phyloP scores from a whole-genome alignment of 2,113 vertebrate genomes.

The Danio rerio region DNA sequence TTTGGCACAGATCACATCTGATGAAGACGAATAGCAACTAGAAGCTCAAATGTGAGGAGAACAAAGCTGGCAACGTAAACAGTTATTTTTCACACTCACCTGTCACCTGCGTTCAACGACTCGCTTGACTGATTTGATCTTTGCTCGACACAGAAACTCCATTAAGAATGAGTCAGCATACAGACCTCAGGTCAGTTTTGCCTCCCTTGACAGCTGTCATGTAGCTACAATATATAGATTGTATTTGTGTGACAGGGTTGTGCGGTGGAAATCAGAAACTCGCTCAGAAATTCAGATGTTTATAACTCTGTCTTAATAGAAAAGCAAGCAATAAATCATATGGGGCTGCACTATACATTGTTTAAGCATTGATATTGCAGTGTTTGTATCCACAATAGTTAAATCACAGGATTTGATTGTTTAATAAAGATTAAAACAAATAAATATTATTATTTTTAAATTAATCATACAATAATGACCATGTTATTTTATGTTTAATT shows the following conservation, averaged over 20 bases:
- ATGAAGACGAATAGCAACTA: background rate
- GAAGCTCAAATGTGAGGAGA: conserved; percentile 16
- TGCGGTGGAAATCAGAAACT: background rate
- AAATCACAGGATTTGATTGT: no score
- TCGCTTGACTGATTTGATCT: conserved; percentile 11
- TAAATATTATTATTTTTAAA: no score
- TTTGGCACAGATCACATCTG: background rate
- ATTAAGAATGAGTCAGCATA: conserved; percentile 10
- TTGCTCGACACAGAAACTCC: conserved; percentile 32
- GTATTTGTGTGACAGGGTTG: background rate
- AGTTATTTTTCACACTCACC: conserved; percentile 6
- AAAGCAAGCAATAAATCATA: background rate
- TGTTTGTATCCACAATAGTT: no score
- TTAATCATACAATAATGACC: no score
- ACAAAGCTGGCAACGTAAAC: no score
- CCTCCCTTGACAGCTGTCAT: conserved; percentile 5
- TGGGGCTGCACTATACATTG: background rate
- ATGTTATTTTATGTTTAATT: no score
- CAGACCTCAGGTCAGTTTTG: background rate
- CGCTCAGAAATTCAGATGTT: background rate
- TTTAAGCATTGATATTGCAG: no score
- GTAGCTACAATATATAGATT: background rate
- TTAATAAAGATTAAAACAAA: no score
- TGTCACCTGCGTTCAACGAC: conserved; percentile 19
- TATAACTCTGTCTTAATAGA: background rate